phyloP scores from a whole-genome alignment of 2,888 invertebrate species.

The Scaptomyza flava region DNA sequence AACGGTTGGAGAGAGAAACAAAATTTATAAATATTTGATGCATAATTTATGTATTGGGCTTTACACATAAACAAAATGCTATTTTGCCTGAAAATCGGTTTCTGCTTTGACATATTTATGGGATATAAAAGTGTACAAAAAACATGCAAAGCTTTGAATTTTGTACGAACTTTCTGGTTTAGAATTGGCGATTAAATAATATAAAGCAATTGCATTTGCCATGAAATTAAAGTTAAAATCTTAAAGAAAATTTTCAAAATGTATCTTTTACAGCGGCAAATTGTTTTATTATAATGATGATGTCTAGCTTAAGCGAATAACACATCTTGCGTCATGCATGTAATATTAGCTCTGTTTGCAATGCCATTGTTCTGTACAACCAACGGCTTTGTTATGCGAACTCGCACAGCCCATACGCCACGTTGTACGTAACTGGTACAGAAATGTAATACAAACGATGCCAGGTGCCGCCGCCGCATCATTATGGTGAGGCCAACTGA shows the following conservation, averaged over 20 bases:
- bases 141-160: too few species aligned
- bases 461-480: conserved; percentile 15
- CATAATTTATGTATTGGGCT: not conserved
- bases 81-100: conserved; percentile 4
- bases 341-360: not conserved
- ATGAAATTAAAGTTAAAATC: too few species aligned
- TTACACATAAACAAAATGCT: not conserved
- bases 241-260: not conserved
- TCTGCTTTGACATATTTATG: conserved; percentile 1
- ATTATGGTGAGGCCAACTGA: conserved; percentile 16
- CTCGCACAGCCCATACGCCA: conserved; percentile 41
- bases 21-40: not conserved
- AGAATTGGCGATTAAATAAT: not conserved
- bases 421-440: conserved; percentile 9
- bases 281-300: not conserved
- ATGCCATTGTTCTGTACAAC: conserved; percentile 2
- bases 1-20: not conserved
- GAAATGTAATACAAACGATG: conserved; percentile 20
- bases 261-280: not conserved
- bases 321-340: not conserved
- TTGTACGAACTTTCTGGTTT: not conserved
- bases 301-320: not conserved
- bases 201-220: not conserved
- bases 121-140: not conserved
- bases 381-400: conserved; percentile 11